These are phyloP conservation scores for Lycocorax pyrrhopterus DNA, from an alignment of 2,113 vertebrate genomes.

Conservation along the genomic window DNA sequence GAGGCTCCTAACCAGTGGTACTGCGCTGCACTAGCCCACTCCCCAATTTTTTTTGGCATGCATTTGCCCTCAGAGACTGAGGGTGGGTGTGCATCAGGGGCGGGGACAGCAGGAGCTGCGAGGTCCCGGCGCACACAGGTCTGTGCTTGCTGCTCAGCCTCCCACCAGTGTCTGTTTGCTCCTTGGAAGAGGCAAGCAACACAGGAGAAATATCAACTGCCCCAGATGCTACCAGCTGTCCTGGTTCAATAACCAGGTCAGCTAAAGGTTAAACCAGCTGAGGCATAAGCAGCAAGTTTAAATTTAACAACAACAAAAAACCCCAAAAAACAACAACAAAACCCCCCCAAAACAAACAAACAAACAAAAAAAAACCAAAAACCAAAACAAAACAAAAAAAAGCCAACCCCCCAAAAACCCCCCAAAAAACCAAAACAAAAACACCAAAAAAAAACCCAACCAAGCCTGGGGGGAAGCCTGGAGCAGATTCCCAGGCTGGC, in stretches of 20 bases:
- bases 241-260: not conserved
- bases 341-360: not conserved
- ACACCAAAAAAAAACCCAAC: not conserved
- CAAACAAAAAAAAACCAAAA: not conserved
- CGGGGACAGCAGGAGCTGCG: accelerated
- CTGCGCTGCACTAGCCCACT: not conserved
- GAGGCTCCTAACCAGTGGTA: not conserved
- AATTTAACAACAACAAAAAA: not conserved
- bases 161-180: not conserved
- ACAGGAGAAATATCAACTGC: not conserved
- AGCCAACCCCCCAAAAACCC: not conserved
- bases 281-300: not conserved
- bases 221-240: not conserved
- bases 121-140: not conserved
- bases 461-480: not conserved
- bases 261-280: constrained; percentile 12
- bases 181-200: not conserved
- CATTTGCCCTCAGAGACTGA: not conserved
- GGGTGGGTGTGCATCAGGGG: not conserved
- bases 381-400: not conserved
- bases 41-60: accelerated
- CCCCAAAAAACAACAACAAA: too few species aligned
- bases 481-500: not conserved
- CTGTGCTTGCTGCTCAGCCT: not conserved
- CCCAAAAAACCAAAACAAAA: not conserved